Evolutionary conservation across 2,888 invertebrate species (phyloP).

Genomic region (Polydrusus tereticollis): DNA sequence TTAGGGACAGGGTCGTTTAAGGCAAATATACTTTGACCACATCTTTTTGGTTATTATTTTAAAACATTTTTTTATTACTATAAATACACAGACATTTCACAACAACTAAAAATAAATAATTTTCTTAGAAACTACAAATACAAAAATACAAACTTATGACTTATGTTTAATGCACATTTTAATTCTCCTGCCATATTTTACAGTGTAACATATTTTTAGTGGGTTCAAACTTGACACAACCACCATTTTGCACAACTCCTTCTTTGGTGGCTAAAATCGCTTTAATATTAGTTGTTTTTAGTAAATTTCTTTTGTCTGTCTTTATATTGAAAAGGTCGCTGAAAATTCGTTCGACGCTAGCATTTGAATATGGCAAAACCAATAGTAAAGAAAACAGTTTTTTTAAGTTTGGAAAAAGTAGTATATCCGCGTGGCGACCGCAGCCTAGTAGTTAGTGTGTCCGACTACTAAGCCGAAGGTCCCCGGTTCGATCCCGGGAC

Average conservation of each 20-base stretch:
- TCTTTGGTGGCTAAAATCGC: slow-evolving; percentile 33
- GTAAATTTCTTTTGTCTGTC: slow-evolving; percentile 23
- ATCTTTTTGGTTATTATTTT: slow-evolving; percentile 1
- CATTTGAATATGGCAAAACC: slow-evolving; percentile 43
- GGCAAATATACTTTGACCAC: neutral
- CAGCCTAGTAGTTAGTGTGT: too few species aligned
- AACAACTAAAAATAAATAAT: neutral
- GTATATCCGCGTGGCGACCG: neutral
- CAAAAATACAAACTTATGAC: neutral
- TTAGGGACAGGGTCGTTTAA: slow-evolving; percentile 3
- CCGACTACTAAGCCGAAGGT: too few species aligned
- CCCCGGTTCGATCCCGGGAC: too few species aligned
- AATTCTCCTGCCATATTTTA: slow-evolving; percentile 34
- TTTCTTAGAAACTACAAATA: neutral
- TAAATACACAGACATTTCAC: slow-evolving; percentile 1
- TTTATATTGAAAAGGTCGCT: slow-evolving; percentile 38
- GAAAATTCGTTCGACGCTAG: slow-evolving; percentile 37
- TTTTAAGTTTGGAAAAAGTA: slow-evolving; percentile 31
- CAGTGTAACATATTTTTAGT: slow-evolving; percentile 27
- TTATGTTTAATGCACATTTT: slow-evolving; percentile 1
- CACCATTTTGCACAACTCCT: slow-evolving; percentile 24
- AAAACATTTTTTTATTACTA: slow-evolving; percentile 1
- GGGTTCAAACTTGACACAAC: slow-evolving; percentile 34
- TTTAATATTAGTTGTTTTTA: slow-evolving; percentile 28
- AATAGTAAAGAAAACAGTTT: slow-evolving; percentile 28